Percentiles rank a stretch among this genome's conserved stretches.
These are phyloP conservation scores for Phenganax stokvisi DNA, from an alignment of 92 coral and sea anemone genomes.

Conservation along the genomic window DNA sequence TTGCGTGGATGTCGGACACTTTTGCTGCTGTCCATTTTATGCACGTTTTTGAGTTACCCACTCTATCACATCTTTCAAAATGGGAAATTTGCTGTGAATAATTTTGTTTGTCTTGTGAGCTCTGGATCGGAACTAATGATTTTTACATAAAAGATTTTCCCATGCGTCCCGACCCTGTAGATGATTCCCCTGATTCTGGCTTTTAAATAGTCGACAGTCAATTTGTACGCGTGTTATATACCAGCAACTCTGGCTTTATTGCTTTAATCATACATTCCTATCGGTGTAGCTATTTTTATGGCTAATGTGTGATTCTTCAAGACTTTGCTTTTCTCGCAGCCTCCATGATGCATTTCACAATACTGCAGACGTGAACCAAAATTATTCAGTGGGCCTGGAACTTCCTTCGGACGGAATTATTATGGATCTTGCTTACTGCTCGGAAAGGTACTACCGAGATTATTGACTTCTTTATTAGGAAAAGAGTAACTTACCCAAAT, in stretches of 20 bases:
- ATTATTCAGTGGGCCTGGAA: conserved; percentile 53
- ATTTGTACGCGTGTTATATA: too few relatives aligned
- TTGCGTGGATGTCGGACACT: too few relatives aligned
- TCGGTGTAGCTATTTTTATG: not conserved
- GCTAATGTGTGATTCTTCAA: not conserved
- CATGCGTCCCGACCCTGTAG: too few relatives aligned
- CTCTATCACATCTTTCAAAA: not conserved
- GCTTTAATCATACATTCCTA: too few relatives aligned
- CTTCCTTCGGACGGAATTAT: conserved; percentile 93
- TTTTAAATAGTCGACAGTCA: too few relatives aligned
- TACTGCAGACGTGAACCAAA: conserved; percentile 51
- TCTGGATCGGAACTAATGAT: not conserved
- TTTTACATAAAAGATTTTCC: not conserved
- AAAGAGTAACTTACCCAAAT: not conserved
- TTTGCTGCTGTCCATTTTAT: too few relatives aligned
- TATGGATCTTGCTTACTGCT: conserved; percentile 83
- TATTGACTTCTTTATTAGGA: not conserved
- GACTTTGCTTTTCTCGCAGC: conserved; percentile 38
- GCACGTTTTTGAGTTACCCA: not conserved
- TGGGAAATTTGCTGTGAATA: not conserved
- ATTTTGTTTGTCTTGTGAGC: not conserved
- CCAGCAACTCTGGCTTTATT: too few relatives aligned
- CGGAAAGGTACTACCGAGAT: conserved; percentile 53
- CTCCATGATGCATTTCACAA: conserved; percentile 79
- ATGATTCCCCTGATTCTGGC: too few relatives aligned